These are phyloP conservation scores for Sceloporus undulatus DNA, from an alignment of 2,113 vertebrate species.

Conservation along the genomic window DNA sequence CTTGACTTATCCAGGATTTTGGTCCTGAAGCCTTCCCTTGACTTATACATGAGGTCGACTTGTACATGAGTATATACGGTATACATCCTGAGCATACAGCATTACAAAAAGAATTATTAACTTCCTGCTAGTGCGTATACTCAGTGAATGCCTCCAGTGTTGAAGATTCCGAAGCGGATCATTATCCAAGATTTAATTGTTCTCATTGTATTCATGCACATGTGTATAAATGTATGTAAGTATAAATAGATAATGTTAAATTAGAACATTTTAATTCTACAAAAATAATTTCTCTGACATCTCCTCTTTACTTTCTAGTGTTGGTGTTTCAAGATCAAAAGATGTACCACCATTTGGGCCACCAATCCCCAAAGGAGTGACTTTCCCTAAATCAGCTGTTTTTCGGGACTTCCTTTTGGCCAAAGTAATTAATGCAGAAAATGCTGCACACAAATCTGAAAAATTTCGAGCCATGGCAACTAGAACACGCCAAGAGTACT, in stretches of 20 bases:
- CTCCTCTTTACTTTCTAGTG: slow-evolving; percentile 74
- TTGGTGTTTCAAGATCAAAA: slow-evolving; percentile 97
- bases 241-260: neutral
- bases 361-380: slow-evolving; percentile 96
- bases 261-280: neutral
- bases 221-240: neutral
- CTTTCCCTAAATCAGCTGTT: slow-evolving; percentile 96
- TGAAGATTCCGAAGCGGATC: neutral
- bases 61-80: too few relatives aligned
- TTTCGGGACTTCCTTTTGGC: slow-evolving; percentile 99
- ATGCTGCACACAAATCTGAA: slow-evolving; percentile 96
- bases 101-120: neutral
- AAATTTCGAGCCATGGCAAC: slow-evolving; percentile 98
- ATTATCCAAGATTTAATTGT: neutral
- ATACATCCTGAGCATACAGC: neutral
- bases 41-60: too few relatives aligned
- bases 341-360: slow-evolving; percentile 96
- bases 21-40: too few relatives aligned
- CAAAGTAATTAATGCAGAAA: slow-evolving; percentile 98
- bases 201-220: neutral
- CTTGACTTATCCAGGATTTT: too few relatives aligned
- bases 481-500: slow-evolving; percentile 94
- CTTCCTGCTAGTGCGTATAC: neutral
- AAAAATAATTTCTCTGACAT: neutral
- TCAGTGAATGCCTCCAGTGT: neutral